Conservation (phyloP, 2,113 vertebrate species). For the Hydrolagus affinis region DNA sequence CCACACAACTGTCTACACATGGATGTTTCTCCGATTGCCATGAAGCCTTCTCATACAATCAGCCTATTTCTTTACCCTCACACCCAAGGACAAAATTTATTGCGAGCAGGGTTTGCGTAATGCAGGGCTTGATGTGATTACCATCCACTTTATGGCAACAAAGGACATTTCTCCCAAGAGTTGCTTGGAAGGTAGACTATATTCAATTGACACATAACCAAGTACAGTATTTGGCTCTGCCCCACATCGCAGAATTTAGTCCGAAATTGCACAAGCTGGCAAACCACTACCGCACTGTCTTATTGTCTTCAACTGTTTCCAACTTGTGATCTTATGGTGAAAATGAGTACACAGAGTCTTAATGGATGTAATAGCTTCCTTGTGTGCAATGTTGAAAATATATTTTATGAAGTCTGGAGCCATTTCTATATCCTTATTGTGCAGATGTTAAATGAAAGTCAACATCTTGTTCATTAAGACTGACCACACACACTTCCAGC, state of each 20-base stretch:
- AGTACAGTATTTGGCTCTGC: not conserved
- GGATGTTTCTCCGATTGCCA: too few relatives aligned
- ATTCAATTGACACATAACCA: not conserved
- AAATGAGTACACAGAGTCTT: not conserved
- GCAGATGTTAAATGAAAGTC: too few relatives aligned
- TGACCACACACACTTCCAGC: not conserved
- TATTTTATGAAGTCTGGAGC: not conserved
- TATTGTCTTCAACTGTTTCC: not conserved
- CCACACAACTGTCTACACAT: not conserved
- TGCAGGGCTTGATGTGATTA: too few relatives aligned
- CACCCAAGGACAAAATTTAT: too few relatives aligned
- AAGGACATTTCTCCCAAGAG: not conserved
- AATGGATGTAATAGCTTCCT: not conserved
- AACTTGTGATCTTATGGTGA: not conserved
- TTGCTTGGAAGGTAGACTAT: not conserved
- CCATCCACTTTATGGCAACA: not conserved
- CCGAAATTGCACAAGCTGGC: not conserved
- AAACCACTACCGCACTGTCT: not conserved
- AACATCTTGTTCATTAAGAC: conserved; percentile 9
- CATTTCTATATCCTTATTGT: not conserved
- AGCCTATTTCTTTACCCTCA: too few relatives aligned
- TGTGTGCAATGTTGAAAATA: not conserved
- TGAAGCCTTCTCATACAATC: too few relatives aligned
- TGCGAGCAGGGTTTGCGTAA: too few relatives aligned
- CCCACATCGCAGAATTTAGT: not conserved